Base-by-base conservation (phyloP, 2,797 vertebrate species). In the Serranus cabrilla region DNA sequence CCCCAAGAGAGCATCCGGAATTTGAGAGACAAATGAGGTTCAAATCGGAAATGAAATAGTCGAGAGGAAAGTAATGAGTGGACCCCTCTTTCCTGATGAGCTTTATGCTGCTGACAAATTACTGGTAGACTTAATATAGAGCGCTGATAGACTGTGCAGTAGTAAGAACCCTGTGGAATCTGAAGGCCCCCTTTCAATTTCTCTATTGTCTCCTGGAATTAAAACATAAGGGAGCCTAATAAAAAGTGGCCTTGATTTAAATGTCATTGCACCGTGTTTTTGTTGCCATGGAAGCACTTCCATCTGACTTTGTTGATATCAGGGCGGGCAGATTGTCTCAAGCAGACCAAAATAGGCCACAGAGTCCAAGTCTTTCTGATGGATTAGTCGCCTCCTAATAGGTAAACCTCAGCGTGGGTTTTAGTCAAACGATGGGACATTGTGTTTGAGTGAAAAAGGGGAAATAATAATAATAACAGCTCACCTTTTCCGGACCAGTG, bases 21-120 rank as follows among this genome's bases (percentile, higher is more conserved):
- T 81, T 71, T 77, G 49, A 79, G 62, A 89, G 83, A 91, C 84
- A 90, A 91, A 92, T 87, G 87, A 91, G 83, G 72, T 84, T 87
- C 57, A 54, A 75, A 81, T 86, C 55, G 67, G 81, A 87, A 89
- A 87, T 80, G 55, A 87, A 91, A 87, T n/a, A 71, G 82, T 83
- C 46, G 23, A 13, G 58, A 58, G 78, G 57, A 63, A 85, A 68
- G 79, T 80, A 85, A 88, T 88, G 83, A 86, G 67, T 65, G 71
- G 61, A 79, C 74, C 59, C 57, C 8, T 54, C 71, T 45, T 68
- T 42, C 59, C 61, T 85, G 86, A 90, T 86, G 84, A 82, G 87
- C 73, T 83, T 84, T 49, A 83, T 73, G 77, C 56, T 25, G 71
- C 77, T 81, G 85, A 85, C 71, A 80, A 83, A 88, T 90, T 81